Evolutionary conservation across 1,140 invertebrate species (phyloP), one percentile per base, ranked within the genome.

Genomic region (Bombus pyrosoma): DNA sequence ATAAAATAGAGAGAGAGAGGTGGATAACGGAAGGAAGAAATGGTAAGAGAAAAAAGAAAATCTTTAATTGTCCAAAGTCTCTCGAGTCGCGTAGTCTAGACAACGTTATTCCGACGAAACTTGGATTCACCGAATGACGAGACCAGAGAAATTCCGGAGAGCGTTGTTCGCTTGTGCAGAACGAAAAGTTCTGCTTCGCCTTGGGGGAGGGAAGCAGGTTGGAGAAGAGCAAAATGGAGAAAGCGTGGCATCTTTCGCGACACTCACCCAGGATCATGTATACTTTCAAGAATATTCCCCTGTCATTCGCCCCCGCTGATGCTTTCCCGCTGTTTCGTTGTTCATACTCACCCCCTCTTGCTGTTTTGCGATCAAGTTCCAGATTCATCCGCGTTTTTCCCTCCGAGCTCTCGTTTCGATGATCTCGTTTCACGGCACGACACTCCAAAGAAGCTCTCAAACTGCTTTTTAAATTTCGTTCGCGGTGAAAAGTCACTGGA

Each of bases 41-140:
- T 28, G 13, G 28, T 13, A 28, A 3, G 10, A 32, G 12, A 28
- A 68, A 79, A 64, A 41, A 34, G 12, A 12, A 68, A 34, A 76
- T 34, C 62, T 79, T 79, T 79, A 79, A 79, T 79, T 79, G 77
- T 79, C 12, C 62, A 68, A 79, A 79, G 77, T 68, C 77, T 66
- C 77, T 47, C 41, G 53, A 76, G 34, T 62, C 59, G 59, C 59
- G 18, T 68, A 43, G 77, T 47, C n/a, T 25, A 66, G 77, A 64
- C 76, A 64, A 78, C 62, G 59, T 64, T 64, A 32, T n/a, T 64
- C 13, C 37, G 76, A 32, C n/a, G 76, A 66, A 78, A 78, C 62
- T 66, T 10, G 39, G 62, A 43, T 66, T 66, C 62, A 13, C 10
- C 32, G 59, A 37, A 32, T 37, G 47, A 25, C 32, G 22, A 15